Evolutionary conservation across 2,113 vertebrate genomes (phyloP).

Genomic region (Camelus bactrianus): DNA sequence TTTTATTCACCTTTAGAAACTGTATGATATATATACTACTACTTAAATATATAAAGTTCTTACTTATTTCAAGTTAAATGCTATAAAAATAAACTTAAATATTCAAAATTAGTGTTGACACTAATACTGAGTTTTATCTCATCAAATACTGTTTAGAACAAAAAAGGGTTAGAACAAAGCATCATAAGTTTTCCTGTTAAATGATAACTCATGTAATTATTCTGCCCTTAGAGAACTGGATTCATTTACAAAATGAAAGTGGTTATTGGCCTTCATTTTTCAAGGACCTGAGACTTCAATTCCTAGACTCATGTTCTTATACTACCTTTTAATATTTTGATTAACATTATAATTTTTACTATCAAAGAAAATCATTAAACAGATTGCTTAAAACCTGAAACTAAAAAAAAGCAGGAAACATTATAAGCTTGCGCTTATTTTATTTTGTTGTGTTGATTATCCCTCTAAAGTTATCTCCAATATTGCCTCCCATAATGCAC

Average conservation of each 20-base stretch:
- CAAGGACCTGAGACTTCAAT: background rate
- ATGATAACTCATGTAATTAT: background rate
- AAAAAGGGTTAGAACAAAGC: background rate
- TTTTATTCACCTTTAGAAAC: background rate
- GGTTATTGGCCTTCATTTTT: background rate
- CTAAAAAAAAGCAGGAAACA: background rate
- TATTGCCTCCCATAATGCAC: background rate
- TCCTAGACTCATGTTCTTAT: background rate
- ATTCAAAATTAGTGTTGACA: background rate
- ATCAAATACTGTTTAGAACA: background rate
- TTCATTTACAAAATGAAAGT: background rate
- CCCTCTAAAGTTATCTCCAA: background rate
- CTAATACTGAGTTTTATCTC: background rate
- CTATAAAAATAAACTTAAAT: constrained; percentile 17
- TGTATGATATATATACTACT: background rate
- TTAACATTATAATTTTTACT: background rate
- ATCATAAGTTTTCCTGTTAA: constrained; percentile 2
- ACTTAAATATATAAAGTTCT: background rate
- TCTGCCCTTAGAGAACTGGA: background rate
- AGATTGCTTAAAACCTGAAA: background rate
- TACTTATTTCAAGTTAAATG: constrained; percentile 30
- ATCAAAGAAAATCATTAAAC: background rate
- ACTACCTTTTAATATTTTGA: background rate
- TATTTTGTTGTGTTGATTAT: background rate
- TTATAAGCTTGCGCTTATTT: background rate